These are phyloP conservation scores for Melanchra persicariae DNA, from an alignment of 2,888 invertebrate species.

Conservation along the genomic window DNA sequence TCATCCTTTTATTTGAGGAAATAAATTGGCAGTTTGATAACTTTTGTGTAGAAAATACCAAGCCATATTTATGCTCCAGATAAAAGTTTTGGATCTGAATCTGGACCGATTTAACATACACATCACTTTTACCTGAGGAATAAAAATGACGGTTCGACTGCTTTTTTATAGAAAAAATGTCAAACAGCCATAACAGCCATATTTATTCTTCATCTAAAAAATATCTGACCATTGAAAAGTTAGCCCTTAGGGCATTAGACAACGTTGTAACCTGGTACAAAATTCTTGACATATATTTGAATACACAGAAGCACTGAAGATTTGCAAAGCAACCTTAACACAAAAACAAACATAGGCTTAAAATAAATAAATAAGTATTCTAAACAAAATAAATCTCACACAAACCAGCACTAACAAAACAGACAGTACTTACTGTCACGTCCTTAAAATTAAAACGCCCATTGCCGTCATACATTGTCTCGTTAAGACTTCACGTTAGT, in stretches of 20 bases:
- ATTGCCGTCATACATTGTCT: conserved; percentile 48
- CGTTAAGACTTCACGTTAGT: conserved; percentile 38
- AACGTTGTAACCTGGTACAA: too few species aligned
- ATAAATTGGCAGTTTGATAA: background rate
- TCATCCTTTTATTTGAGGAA: background rate
- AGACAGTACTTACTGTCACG: conserved; percentile 24
- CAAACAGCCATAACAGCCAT: background rate
- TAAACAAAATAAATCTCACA: conserved; percentile 7
- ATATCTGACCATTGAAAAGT: too few species aligned
- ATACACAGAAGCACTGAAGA: conserved; percentile 18
- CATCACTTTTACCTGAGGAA: background rate
- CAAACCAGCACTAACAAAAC: conserved; percentile 16
- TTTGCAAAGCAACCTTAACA: background rate
- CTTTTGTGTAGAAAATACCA: too few species aligned
- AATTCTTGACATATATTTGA: too few species aligned
- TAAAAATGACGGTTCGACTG: background rate
- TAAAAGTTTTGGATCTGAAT: too few species aligned
- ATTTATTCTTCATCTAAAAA: too few species aligned
- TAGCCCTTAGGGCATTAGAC: too few species aligned
- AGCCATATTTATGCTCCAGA: too few species aligned
- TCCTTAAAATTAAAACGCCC: conserved; percentile 51
- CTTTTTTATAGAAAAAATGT: too few species aligned
- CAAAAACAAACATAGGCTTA: background rate
- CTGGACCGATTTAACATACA: background rate
- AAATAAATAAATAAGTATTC: background rate